Base-by-base conservation (phyloP, 2,797 vertebrate genomes). In the Sebastolobus alascanus region DNA sequence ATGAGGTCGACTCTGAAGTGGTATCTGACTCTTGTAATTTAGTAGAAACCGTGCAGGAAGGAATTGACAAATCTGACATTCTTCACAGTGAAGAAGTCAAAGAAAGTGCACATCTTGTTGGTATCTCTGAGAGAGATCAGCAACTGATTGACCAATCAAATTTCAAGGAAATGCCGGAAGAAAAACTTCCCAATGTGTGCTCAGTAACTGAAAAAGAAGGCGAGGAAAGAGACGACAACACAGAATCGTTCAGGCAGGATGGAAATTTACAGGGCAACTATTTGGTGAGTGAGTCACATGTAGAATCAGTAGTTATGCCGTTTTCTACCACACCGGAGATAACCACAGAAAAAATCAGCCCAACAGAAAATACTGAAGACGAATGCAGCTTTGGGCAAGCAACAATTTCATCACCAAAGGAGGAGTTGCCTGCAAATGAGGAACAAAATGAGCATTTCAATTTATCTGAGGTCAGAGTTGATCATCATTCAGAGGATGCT, bases 261-360 rank as follows among this genome's bases (percentile, higher is more conserved):
- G 84, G 43, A 84, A 56, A 43, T 43, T 59, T 70, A 40, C 69
- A 73, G n/a, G 31, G 38, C 20, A 75, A 60, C 60, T 35, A 22
- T 65, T 64, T 70, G 46, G 55, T 71, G 22, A 68, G 38, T 59
- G 80, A 87, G 46, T 85, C 76, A 66, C 55, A 70, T 64, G 7
- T 29, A 13, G 75, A 85, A 18, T 52, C 68, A 73, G 55, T 73
- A 6, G 65, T 40, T 64, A 38, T 56, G 54, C 55, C 64, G 58
- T 55, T 66, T 75, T 64, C 70, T 61, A 9, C 33, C 70, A 56
- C 40, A 50, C 2, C 27, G 8, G 83, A 65, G 56, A 40, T n/a
- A 65, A 65, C 43, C 20, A 33, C 58, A 46, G 55, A 59, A 10
- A 13, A 68, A 67, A 72, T 3, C 14, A 68, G 5, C 6, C 5